A percentile compares a stretch with the other conserved stretches of the same genome.
Conservation (phyloP, 2,888 invertebrate species). For the Calliopum simillimum region DNA sequence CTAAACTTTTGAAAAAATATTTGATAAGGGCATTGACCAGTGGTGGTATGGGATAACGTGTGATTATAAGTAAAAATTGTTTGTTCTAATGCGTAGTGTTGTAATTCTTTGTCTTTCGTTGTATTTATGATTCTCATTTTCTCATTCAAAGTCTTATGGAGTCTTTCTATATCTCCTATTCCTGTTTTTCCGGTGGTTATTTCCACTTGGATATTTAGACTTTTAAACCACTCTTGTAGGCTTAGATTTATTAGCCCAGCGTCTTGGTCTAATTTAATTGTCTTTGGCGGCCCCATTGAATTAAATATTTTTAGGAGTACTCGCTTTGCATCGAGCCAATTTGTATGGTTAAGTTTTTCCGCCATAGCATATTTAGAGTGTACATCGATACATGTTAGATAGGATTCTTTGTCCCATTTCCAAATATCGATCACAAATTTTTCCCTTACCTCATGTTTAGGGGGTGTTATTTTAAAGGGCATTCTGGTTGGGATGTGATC, state of each 20-base stretch:
- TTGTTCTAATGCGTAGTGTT: slow-evolving; percentile 26
- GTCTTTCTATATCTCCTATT: slow-evolving; percentile 38
- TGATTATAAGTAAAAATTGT: slow-evolving; percentile 28
- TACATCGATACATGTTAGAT: slow-evolving; percentile 40
- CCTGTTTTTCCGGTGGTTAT: slow-evolving; percentile 39
- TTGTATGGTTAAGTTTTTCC: slow-evolving; percentile 33
- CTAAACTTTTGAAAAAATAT: slow-evolving; percentile 19
- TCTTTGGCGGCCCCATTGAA: slow-evolving; percentile 32
- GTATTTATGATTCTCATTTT: slow-evolving; percentile 38
- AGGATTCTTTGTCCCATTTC: slow-evolving; percentile 39
- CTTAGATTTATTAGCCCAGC: slow-evolving; percentile 30
- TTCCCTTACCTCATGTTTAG: slow-evolving; percentile 31
- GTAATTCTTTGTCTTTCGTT: slow-evolving; percentile 23
- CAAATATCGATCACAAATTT: slow-evolving; percentile 40
- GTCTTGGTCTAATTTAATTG: slow-evolving; percentile 36
- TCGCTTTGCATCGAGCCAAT: slow-evolving; percentile 36
- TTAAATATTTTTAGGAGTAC: slow-evolving; percentile 35
- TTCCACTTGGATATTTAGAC: slow-evolving; percentile 27
- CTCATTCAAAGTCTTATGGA: slow-evolving; percentile 39
- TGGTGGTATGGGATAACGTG: slow-evolving; percentile 25
- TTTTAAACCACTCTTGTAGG: slow-evolving; percentile 27
- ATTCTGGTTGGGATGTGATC: slow-evolving; percentile 40
- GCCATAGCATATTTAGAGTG: slow-evolving; percentile 40
- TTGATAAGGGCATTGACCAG: slow-evolving; percentile 27
- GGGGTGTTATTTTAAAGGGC: slow-evolving; percentile 40